These are phyloP conservation scores for Hirtodrosophila duncani DNA, from an alignment of 2,888 invertebrate genomes.

Conservation along the genomic window DNA sequence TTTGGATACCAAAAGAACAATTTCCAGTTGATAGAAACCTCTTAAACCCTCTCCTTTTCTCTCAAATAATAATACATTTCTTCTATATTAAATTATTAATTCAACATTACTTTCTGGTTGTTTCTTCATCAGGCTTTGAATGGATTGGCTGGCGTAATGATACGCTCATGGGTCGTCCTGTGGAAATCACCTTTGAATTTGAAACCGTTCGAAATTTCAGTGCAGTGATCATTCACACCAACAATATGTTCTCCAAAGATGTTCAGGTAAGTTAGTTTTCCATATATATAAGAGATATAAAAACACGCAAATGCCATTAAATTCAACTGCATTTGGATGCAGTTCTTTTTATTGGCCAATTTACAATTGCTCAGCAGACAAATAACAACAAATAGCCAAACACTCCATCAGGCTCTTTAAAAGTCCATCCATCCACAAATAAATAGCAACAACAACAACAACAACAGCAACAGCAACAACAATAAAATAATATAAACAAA, in stretches of 20 bases:
- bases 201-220: conserved; percentile 87
- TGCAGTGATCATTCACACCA: conserved; percentile 85
- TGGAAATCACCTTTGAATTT: conserved; percentile 89
- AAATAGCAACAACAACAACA: conserved; percentile 15
- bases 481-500: conserved; percentile 54
- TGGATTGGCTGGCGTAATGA: conserved; percentile 91
- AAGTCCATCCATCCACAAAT: no score
- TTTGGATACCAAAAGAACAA: no score
- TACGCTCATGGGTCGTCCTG: conserved; percentile 82
- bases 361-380: no score
- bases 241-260: conserved; percentile 87
- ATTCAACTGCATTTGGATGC: no score
- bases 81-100: background rate
- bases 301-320: no score
- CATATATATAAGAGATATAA: conserved; percentile 22
- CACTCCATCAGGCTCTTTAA: conserved; percentile 41
- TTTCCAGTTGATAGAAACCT: no score
- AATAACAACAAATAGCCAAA: no score
- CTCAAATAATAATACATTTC: no score
- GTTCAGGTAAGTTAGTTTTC: conserved; percentile 85
- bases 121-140: conserved; percentile 85
- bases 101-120: background rate
- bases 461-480: conserved; percentile 9
- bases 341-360: no score
- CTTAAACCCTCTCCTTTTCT: no score